These are phyloP conservation scores for Phacellophora camtschatica DNA, from an alignment of 30 jellyfish, hydroid and myxozoan species.

Conservation along the genomic window DNA sequence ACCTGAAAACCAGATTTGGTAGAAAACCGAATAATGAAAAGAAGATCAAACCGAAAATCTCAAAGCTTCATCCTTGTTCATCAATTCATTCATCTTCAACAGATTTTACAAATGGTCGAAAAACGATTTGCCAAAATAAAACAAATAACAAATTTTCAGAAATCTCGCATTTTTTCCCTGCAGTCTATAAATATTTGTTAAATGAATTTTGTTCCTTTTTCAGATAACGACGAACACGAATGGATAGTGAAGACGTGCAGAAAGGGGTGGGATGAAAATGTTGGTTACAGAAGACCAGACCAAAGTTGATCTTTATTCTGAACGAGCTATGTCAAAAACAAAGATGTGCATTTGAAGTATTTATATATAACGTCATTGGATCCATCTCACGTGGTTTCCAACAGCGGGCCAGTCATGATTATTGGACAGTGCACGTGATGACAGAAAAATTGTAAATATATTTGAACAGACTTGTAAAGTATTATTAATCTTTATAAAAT, in stretches of 20 bases:
- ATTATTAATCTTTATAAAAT: too few species aligned
- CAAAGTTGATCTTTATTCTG: background rate
- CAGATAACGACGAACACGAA: constrained; percentile 90
- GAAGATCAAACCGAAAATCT: too few species aligned
- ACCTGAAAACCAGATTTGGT: too few species aligned
- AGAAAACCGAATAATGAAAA: too few species aligned
- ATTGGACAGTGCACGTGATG: too few species aligned
- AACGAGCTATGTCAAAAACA: background rate
- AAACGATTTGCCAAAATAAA: background rate
- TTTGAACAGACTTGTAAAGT: too few species aligned
- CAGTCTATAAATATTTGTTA: background rate
- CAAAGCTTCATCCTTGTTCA: too few species aligned
- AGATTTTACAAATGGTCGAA: too few species aligned
- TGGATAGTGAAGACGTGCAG: constrained; percentile 88
- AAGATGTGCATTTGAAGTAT: background rate
- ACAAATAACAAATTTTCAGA: background rate
- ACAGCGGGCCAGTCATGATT: too few species aligned
- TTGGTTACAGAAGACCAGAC: constrained; percentile 44
- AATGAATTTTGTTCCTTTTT: background rate
- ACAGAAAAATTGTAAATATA: too few species aligned
- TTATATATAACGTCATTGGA: background rate
- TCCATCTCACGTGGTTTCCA: too few species aligned
- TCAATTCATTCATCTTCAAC: too few species aligned
- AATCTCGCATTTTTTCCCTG: background rate
- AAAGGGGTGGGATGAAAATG: constrained; percentile 92